A percentile compares a stretch with the other conserved stretches of the same genome.
phyloP scores from a whole-genome alignment of 2,888 invertebrate species.

The Synergus laeviventris region DNA sequence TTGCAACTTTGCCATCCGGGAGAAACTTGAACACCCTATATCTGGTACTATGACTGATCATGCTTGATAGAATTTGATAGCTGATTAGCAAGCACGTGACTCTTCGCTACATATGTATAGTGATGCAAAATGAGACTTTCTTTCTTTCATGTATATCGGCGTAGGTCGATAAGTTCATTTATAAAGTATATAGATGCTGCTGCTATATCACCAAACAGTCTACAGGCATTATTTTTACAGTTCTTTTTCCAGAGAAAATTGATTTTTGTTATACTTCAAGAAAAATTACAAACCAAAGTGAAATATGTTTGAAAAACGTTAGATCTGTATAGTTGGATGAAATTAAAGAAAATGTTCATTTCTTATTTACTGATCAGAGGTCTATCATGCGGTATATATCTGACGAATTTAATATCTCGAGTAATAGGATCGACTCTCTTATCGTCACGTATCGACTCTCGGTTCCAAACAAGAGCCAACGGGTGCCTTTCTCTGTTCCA shows the following conservation, averaged over 20 bases:
- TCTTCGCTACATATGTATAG: background rate
- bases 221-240: background rate
- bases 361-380: background rate
- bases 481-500: conserved; percentile 2
- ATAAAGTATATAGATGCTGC: background rate
- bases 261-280: background rate
- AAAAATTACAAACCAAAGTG: background rate
- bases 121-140: conserved; percentile 10
- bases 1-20: conserved; percentile 5
- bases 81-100: conserved; percentile 36
- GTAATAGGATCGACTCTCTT: conserved; percentile 42
- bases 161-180: background rate
- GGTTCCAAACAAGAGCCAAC: conserved; percentile 33
- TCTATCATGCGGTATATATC: background rate
- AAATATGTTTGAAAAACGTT: background rate
- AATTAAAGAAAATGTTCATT: background rate
- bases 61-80: conserved; percentile 22
- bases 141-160: background rate
- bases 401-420: conserved; percentile 6
- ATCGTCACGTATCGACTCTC: conserved; percentile 49
- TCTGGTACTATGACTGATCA: conserved; percentile 1
- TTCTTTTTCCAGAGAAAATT: background rate
- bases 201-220: background rate
- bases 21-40: conserved; percentile 17
- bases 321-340: no score